phyloP scores from a whole-genome alignment of 2,797 vertebrate species.

The Macropodus opercularis region DNA sequence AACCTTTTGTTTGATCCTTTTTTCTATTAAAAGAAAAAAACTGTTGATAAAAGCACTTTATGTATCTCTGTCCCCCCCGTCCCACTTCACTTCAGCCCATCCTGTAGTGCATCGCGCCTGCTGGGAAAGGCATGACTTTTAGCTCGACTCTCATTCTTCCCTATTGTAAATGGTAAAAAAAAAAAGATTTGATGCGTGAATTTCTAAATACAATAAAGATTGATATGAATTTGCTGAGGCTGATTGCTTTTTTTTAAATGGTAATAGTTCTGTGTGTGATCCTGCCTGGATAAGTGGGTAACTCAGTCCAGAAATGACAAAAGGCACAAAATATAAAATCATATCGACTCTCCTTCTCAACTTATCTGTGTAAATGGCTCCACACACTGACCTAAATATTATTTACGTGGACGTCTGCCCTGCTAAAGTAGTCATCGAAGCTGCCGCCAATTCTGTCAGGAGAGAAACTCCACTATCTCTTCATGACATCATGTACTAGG shows the following conservation, averaged over 20 bases:
- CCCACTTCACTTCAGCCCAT: slow-evolving; percentile 74
- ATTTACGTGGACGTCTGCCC: slow-evolving; percentile 60
- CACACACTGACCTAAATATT: slow-evolving; percentile 16
- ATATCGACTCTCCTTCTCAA: background rate
- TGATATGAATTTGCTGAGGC: slow-evolving; percentile 81
- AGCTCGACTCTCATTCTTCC: slow-evolving; percentile 74
- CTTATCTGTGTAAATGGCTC: slow-evolving; percentile 12
- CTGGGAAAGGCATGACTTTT: slow-evolving; percentile 79
- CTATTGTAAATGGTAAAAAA: slow-evolving; percentile 81
- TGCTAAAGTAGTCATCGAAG: slow-evolving; percentile 44
- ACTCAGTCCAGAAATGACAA: background rate
- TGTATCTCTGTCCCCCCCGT: slow-evolving; percentile 78
- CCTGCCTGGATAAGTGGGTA: background rate
- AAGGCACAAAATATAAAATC: background rate
- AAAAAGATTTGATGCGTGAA: slow-evolving; percentile 84
- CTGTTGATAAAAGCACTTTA: slow-evolving; percentile 98
- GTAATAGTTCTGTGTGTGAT: background rate
- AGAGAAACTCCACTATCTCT: slow-evolving; percentile 38
- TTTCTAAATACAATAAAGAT: slow-evolving; percentile 90
- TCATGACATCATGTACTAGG: slow-evolving; percentile 48
- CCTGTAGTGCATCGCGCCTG: slow-evolving; percentile 81
- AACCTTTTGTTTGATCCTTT: slow-evolving; percentile 80
- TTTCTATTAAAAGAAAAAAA: slow-evolving; percentile 83
- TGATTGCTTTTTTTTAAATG: slow-evolving; percentile 24
- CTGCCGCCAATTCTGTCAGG: slow-evolving; percentile 40